Evolutionary conservation across 2,113 vertebrate species (phyloP).

Genomic region (Varanus komodoensis): DNA sequence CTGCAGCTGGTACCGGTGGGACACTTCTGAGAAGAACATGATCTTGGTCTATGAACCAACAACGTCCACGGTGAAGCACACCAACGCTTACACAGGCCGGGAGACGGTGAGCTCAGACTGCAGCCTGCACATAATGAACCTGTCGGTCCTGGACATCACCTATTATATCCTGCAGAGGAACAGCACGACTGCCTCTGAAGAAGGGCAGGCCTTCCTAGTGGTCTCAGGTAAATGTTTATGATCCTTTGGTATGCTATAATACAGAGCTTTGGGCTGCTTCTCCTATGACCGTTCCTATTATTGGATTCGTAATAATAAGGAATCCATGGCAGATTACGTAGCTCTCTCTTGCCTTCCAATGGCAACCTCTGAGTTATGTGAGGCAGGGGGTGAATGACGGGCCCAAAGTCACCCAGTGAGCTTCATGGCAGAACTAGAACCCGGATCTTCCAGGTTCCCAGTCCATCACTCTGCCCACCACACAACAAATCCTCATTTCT

Average conservation of each 20-base stretch:
- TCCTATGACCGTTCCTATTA: too few relatives aligned
- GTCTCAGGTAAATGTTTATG: not conserved
- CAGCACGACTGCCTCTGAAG: not conserved
- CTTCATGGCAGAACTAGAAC: too few relatives aligned
- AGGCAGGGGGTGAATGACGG: too few relatives aligned
- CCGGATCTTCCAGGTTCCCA: too few relatives aligned
- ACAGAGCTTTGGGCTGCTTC: too few relatives aligned
- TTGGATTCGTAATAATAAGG: too few relatives aligned
- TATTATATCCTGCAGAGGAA: not conserved
- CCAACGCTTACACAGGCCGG: not conserved
- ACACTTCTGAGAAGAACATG: not conserved
- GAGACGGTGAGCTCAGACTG: not conserved
- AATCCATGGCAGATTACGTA: too few relatives aligned
- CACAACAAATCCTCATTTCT: too few relatives aligned
- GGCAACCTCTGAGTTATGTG: too few relatives aligned
- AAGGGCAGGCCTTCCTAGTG: not conserved
- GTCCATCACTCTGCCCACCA: too few relatives aligned
- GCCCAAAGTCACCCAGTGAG: too few relatives aligned
- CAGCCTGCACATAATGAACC: not conserved
- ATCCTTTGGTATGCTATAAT: not conserved
- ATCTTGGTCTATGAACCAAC: not conserved
- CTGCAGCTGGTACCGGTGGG: conserved; percentile 3
- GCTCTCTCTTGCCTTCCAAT: too few relatives aligned
- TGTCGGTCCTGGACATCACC: not conserved
- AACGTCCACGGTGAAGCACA: not conserved